phyloP scores from a whole-genome alignment of 2,797 vertebrate genomes.

The Pantherophis vulpinus region DNA sequence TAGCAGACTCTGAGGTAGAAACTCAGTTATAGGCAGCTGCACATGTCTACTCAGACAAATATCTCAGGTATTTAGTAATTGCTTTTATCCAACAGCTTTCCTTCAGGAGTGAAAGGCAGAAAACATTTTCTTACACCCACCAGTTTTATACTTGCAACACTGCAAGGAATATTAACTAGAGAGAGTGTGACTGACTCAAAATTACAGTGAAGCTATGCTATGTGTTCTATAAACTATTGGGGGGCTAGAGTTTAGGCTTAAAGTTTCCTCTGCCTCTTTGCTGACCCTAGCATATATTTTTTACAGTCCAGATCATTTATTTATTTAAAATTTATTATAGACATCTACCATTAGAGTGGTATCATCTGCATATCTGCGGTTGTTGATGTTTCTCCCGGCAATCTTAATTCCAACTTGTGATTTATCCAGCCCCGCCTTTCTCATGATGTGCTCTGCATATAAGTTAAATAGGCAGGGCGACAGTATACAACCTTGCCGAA shows the following conservation, averaged over 20 bases:
- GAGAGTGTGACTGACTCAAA: neutral
- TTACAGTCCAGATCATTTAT: neutral
- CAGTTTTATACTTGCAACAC: neutral
- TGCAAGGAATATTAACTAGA: neutral
- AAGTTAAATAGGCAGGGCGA: too few relatives aligned
- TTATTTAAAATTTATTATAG: neutral
- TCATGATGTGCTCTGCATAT: too few relatives aligned
- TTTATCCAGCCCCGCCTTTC: too few relatives aligned
- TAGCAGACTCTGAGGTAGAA: neutral
- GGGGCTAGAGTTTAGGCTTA: neutral
- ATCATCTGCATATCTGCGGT: too few relatives aligned
- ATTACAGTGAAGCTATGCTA: neutral
- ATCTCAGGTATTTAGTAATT: neutral
- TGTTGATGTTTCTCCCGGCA: too few relatives aligned
- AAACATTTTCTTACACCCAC: neutral
- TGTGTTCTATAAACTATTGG: neutral
- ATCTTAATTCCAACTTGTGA: too few relatives aligned
- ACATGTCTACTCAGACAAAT: neutral
- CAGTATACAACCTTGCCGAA: too few relatives aligned
- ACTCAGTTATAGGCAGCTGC: neutral
- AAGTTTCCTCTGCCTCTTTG: neutral
- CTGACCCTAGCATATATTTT: neutral
- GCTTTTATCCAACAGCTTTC: neutral
- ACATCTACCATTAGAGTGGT: neutral
- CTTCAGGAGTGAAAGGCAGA: neutral